Evolutionary conservation across 2,113 vertebrate species (phyloP).

Genomic region (Anarhynchus alexandrinus): DNA sequence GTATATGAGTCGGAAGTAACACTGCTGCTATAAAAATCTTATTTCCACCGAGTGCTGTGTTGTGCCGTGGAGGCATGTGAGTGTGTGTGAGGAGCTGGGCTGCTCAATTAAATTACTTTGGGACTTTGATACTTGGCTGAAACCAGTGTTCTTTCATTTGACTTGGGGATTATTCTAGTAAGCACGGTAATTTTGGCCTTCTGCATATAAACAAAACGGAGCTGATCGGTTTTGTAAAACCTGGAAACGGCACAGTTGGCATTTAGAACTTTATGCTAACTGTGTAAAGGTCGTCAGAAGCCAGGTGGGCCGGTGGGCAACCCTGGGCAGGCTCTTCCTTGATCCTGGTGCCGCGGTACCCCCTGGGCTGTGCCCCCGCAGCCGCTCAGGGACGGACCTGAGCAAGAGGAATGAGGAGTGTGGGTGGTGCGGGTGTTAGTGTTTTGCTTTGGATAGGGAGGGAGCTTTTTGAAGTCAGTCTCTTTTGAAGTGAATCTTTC

Average conservation of each 20-base stretch:
- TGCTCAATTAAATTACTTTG: not conserved
- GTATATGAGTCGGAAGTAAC: not conserved
- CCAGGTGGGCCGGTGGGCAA: not conserved
- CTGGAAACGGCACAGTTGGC: not conserved
- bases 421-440: constrained; percentile 25
- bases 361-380: not conserved
- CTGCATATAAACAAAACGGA: not conserved
- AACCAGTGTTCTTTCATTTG: not conserved
- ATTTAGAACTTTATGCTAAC: not conserved
- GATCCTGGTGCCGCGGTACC: not conserved
- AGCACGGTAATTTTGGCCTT: not conserved
- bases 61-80: not conserved
- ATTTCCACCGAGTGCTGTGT: not conserved
- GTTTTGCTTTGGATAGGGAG: not conserved
- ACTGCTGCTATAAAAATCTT: not conserved
- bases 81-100: not conserved
- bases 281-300: not conserved
- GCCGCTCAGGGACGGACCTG: not conserved
- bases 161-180: not conserved
- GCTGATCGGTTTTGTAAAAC: not conserved
- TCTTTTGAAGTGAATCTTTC: constrained; percentile 33
- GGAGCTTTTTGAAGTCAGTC: constrained; percentile 45
- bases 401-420: not conserved
- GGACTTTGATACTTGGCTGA: not conserved
- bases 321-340: not conserved